These are phyloP conservation scores for Chionis minor DNA, from an alignment of 2,113 vertebrate species.

Conservation along the genomic window DNA sequence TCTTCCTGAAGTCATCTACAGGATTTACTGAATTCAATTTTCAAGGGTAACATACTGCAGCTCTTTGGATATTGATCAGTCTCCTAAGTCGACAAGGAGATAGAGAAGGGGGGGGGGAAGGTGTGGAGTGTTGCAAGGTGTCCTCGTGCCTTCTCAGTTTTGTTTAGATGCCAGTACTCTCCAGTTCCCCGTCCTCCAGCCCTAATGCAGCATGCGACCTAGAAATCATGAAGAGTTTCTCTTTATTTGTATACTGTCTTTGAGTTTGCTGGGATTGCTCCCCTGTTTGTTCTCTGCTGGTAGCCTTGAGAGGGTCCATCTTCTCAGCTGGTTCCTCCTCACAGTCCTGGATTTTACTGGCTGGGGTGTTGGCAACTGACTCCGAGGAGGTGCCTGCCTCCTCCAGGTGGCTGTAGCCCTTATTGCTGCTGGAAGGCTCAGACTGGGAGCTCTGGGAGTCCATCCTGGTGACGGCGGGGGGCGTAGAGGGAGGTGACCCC, in stretches of 20 bases:
- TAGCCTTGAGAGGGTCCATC: constrained; percentile 54
- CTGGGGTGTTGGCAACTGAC: constrained; percentile 72
- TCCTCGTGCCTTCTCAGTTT: not conserved
- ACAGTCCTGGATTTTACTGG: constrained; percentile 69
- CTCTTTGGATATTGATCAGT: constrained; percentile 77
- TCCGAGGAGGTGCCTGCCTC: constrained; percentile 88
- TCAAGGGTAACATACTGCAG: constrained; percentile 69
- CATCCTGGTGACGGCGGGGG: constrained; percentile 59
- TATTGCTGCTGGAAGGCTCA: constrained; percentile 84
- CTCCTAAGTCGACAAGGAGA: constrained; percentile 50
- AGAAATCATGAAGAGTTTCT: constrained; percentile 85
- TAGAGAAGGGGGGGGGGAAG: not conserved
- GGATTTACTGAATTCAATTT: constrained; percentile 45
- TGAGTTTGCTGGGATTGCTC: constrained; percentile 48
- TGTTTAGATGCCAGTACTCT: constrained; percentile 73
- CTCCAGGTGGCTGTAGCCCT: constrained; percentile 90
- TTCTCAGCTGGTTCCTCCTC: constrained; percentile 29
- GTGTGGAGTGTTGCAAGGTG: constrained; percentile 24
- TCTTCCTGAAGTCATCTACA: constrained; percentile 69
- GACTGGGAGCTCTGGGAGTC: constrained; percentile 85
- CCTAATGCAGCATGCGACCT: constrained; percentile 67
- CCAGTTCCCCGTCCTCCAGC: constrained; percentile 71
- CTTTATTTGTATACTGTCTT: constrained; percentile 84
- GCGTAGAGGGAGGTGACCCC: constrained; percentile 60
- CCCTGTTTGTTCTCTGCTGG: constrained; percentile 45